phyloP scores from a whole-genome alignment of 2,888 invertebrate genomes.

The Drosophila rellima region DNA sequence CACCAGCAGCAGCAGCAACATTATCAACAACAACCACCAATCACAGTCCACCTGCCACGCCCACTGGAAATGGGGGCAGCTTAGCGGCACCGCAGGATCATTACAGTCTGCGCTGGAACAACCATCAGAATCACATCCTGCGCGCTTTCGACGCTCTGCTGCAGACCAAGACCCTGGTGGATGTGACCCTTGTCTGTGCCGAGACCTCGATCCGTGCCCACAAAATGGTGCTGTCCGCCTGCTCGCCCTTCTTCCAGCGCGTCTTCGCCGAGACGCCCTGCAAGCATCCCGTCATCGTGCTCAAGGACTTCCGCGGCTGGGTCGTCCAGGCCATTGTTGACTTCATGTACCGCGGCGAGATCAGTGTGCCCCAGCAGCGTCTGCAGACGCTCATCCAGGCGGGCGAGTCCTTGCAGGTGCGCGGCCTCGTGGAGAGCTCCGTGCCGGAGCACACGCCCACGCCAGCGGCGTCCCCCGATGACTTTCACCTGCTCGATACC shows the following conservation, averaged over 20 bases:
- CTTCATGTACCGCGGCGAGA: conserved; percentile 97
- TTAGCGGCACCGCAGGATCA: conserved; percentile 89
- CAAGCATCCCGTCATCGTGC: conserved; percentile 96
- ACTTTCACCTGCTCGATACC: conserved; percentile 82
- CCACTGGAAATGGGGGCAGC: conserved; percentile 34
- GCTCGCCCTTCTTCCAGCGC: conserved; percentile 94
- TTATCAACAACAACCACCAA: conserved; percentile 26
- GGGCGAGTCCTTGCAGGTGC: conserved; percentile 94
- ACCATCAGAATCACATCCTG: conserved; percentile 95
- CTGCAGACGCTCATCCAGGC: conserved; percentile 93
- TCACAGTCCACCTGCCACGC: conserved; percentile 67
- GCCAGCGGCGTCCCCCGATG: conserved; percentile 85
- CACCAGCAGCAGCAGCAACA: conserved; percentile 30
- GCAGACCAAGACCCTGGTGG: conserved; percentile 94
- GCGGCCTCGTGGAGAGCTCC: conserved; percentile 91
- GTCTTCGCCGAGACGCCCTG: conserved; percentile 96
- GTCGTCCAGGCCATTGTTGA: conserved; percentile 96
- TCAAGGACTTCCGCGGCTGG: conserved; percentile 95
- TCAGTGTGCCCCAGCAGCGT: conserved; percentile 94
- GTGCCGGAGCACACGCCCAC: conserved; percentile 85
- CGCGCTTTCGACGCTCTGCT: conserved; percentile 95
- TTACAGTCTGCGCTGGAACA: conserved; percentile 97
- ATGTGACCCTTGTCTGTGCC: conserved; percentile 95
- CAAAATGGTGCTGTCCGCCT: conserved; percentile 95
- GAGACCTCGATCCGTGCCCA: conserved; percentile 95